Percentiles rank a stretch among this genome's conserved stretches.
Conservation (phyloP, 2,113 vertebrate species). For the Engystomops pustulosus region DNA sequence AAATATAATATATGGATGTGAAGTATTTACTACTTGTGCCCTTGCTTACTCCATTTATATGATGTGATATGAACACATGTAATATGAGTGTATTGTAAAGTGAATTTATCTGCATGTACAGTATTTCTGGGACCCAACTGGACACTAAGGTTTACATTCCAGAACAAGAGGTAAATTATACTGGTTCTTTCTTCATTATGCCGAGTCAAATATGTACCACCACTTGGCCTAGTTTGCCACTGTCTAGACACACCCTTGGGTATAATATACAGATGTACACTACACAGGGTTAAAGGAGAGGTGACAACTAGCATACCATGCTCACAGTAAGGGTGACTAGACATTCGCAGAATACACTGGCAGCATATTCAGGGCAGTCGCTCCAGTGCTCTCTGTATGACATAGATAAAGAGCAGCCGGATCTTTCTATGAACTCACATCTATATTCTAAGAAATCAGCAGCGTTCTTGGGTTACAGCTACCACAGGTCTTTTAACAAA, state of each 20-base stretch:
- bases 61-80: too few relatives aligned
- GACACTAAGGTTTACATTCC: too few relatives aligned
- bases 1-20: too few relatives aligned
- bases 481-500: conserved; percentile 15
- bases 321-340: conserved; percentile 4
- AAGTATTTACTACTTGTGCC: too few relatives aligned
- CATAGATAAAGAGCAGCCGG: conserved; percentile 30
- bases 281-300: neutral
- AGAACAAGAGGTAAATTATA: too few relatives aligned
- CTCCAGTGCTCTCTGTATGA: conserved; percentile 6
- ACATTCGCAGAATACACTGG: neutral
- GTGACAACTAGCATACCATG: neutral
- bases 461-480: conserved; percentile 13
- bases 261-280: neutral
- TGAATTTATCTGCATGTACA: too few relatives aligned
- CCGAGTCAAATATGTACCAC: too few relatives aligned
- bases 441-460: conserved; percentile 50
- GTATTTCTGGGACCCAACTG: too few relatives aligned
- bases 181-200: too few relatives aligned
- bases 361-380: neutral
- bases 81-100: too few relatives aligned
- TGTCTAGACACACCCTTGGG: neutral
- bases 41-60: too few relatives aligned
- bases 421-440: conserved; percentile 50
- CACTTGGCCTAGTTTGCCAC: neutral